Evolutionary conservation across 2,888 invertebrate species (phyloP).

Genomic region (Molanna angustata): DNA sequence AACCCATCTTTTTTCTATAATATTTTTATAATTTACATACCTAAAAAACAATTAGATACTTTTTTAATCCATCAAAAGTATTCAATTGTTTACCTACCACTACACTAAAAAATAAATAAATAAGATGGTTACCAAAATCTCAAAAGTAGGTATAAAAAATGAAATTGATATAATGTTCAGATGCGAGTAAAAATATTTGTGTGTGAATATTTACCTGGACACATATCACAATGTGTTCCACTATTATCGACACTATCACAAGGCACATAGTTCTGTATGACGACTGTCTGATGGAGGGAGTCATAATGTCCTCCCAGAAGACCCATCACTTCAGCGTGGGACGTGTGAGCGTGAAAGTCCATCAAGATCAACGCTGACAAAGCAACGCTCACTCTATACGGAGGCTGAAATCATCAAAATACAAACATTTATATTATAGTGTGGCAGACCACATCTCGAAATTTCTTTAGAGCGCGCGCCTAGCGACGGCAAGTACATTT

Average conservation of each 20-base stretch:
- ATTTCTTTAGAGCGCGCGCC: no score
- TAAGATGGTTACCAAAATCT: not conserved
- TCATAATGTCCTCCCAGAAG: slow-evolving; percentile 59
- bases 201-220: slow-evolving; percentile 54
- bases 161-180: not conserved
- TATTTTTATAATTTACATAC: not conserved
- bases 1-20: no score
- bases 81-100: not conserved
- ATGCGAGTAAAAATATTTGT: not conserved
- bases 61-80: not conserved
- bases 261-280: slow-evolving; percentile 57
- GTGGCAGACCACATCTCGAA: no score
- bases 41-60: not conserved
- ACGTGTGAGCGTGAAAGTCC: slow-evolving; percentile 70
- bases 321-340: slow-evolving; percentile 72
- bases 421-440: no score
- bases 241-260: slow-evolving; percentile 63
- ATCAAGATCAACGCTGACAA: slow-evolving; percentile 61
- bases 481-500: no score
- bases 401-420: slow-evolving; percentile 52
- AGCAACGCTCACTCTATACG: slow-evolving; percentile 58
- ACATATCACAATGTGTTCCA: slow-evolving; percentile 74
- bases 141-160: not conserved
- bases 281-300: slow-evolving; percentile 37
- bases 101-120: not conserved